These are phyloP conservation scores for Neolamprologus modestus DNA, from an alignment of 2,113 vertebrate genomes.

Conservation along the genomic window DNA sequence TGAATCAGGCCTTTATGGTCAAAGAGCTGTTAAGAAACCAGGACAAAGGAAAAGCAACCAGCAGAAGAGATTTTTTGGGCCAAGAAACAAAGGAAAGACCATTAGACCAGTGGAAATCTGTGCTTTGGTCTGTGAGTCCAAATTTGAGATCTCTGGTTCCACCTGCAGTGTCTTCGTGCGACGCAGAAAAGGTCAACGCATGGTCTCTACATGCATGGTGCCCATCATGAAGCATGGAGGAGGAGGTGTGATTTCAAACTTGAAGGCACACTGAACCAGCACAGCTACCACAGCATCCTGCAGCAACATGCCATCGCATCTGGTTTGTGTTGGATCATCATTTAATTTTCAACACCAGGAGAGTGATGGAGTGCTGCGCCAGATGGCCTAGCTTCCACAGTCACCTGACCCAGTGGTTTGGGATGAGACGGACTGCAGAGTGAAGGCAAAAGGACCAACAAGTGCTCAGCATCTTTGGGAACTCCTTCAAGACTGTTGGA, in stretches of 20 bases:
- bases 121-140: not conserved
- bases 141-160: not conserved
- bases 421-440: not conserved
- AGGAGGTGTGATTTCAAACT: not conserved
- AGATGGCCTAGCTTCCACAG: not conserved
- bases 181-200: not conserved
- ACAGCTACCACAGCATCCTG: not conserved
- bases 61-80: not conserved
- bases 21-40: not conserved
- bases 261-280: not conserved
- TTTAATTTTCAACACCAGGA: not conserved
- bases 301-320: not conserved
- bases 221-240: not conserved
- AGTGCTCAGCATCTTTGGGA: not conserved
- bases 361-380: not conserved
- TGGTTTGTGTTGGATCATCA: not conserved
- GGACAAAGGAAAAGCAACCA: not conserved
- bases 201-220: not conserved
- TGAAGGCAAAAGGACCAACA: not conserved
- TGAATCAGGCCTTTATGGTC: not conserved
- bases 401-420: not conserved
- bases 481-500: not conserved
- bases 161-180: rapidly evolving
- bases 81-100: not conserved
- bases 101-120: rapidly evolving